phyloP scores from a whole-genome alignment of 2,797 vertebrate genomes.

The Gymnothorax reevesii region DNA sequence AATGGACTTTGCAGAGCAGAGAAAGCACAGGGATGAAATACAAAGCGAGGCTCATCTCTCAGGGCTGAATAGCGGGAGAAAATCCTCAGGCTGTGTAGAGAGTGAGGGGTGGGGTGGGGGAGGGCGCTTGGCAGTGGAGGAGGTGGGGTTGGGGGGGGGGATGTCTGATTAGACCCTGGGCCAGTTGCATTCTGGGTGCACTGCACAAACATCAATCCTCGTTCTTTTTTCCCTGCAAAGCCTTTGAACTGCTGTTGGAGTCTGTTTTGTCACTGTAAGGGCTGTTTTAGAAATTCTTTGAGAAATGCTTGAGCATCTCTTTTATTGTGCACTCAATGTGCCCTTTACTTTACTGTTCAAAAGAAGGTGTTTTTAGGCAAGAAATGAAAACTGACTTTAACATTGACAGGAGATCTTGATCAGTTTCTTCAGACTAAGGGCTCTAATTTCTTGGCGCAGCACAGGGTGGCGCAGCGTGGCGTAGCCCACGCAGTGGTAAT shows the following conservation, averaged over 20 bases:
- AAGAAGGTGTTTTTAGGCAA: constrained; percentile 27
- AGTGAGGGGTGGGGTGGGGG: background rate
- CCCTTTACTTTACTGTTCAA: constrained; percentile 31
- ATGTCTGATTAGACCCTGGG: constrained; percentile 44
- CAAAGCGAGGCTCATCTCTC: constrained; percentile 42
- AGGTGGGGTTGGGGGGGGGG: constrained; percentile 8
- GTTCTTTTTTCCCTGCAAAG: constrained; percentile 50
- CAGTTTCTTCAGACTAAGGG: background rate
- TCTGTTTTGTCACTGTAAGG: constrained; percentile 50
- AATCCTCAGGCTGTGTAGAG: constrained; percentile 36
- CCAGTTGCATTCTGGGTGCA: constrained; percentile 31
- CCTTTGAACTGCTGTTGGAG: constrained; percentile 55
- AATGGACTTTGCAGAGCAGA: constrained; percentile 44
- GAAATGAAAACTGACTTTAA: constrained; percentile 10
- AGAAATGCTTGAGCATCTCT: constrained; percentile 61
- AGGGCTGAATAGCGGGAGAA: constrained; percentile 37
- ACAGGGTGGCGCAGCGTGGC: no score
- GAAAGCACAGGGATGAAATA: constrained; percentile 42
- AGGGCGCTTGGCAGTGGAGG: background rate
- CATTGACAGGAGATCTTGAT: background rate
- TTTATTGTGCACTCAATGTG: constrained; percentile 41
- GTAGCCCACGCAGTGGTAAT: no score
- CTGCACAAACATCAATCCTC: constrained; percentile 51
- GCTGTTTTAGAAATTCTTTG: constrained; percentile 54
- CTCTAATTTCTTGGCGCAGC: no score